Base-by-base conservation (phyloP, 2,888 invertebrate species). In the Pemphredon lugubris region DNA sequence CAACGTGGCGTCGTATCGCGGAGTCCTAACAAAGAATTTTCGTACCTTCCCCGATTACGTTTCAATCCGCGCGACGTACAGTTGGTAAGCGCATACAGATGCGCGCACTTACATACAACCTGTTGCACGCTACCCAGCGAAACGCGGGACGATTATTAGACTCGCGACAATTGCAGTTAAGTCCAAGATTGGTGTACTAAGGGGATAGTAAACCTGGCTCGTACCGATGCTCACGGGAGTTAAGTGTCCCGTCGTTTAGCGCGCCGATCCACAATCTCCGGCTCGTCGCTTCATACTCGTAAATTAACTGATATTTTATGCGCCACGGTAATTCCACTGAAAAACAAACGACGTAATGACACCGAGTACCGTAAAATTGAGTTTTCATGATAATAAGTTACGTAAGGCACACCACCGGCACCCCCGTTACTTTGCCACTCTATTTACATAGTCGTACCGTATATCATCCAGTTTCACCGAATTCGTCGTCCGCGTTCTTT, bases 101-200 rank as follows among this genome's bases (percentile, higher is more conserved):
- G n/a, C 11, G n/a, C 20, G 45, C 26, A n/a, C 40, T 9, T 32
- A 5, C 9, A 23, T 16, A 23, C 45, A 23, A 23, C 34, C 30
- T 5, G 40, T 44, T 57, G 34, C 26, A 30, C 20, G 58, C 42
- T 26, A 13, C 16, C 26, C 14, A n/a, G 18, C 1, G 34, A 20
- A 53, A 50, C 14, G 26, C 30, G n/a, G 61, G 37, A 30, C 48
- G 44, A 51, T 57, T 55, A 50, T 61, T 16, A 55, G 55, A 42
- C 37, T 11, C 23, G 20, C 16, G 18, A 11, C 23, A 40, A 26
- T 16, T 30, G 30, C 26, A 39, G 18, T 57, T 61, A 61, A 61
- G 61, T 57, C 18, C 20, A 9, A 16, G 39, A 51, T 45, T 61
- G 55, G n/a, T 63, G 55, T 39, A 57, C 50, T 26, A n/a, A 34